Percentiles rank a stretch among this genome's conserved stretches.
Evolutionary conservation across 1,140 invertebrate species (phyloP).

Genomic region (Cydia splendana): DNA sequence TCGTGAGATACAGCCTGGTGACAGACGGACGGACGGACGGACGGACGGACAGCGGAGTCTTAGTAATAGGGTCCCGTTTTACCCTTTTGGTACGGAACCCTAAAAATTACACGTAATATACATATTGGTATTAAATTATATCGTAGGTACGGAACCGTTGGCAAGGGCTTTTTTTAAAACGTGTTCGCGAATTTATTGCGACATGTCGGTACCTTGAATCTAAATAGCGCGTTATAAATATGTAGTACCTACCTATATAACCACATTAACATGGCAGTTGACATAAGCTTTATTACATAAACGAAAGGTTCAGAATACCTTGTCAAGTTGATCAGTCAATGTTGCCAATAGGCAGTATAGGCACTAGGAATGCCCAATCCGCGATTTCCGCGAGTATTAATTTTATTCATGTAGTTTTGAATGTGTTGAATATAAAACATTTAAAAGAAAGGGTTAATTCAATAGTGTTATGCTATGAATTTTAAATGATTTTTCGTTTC

Average conservation of each 20-base stretch:
- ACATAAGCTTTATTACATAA: not conserved
- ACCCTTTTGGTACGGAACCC: no score
- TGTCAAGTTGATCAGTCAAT: not conserved
- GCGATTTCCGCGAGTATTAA: not conserved
- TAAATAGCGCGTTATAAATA: not conserved
- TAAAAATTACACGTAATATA: no score
- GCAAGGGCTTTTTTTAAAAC: not conserved
- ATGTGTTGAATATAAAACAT: not conserved
- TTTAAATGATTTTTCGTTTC: not conserved
- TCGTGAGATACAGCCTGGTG: no score
- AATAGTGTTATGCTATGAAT: not conserved
- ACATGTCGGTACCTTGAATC: not conserved
- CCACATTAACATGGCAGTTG: not conserved
- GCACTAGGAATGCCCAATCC: not conserved
- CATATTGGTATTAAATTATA: not conserved
- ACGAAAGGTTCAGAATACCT: not conserved
- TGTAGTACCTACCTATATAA: constrained; percentile 2
- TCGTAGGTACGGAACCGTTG: constrained; percentile 1
- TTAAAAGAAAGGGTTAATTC: not conserved
- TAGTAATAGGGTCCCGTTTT: no score
- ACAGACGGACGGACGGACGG: no score
- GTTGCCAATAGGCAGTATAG: not conserved
- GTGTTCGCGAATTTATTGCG: constrained; percentile 10
- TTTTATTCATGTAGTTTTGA: constrained; percentile 11
- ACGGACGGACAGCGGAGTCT: no score